These are phyloP conservation scores for Numida meleagris DNA, from an alignment of 2,113 vertebrate genomes.

Conservation along the genomic window DNA sequence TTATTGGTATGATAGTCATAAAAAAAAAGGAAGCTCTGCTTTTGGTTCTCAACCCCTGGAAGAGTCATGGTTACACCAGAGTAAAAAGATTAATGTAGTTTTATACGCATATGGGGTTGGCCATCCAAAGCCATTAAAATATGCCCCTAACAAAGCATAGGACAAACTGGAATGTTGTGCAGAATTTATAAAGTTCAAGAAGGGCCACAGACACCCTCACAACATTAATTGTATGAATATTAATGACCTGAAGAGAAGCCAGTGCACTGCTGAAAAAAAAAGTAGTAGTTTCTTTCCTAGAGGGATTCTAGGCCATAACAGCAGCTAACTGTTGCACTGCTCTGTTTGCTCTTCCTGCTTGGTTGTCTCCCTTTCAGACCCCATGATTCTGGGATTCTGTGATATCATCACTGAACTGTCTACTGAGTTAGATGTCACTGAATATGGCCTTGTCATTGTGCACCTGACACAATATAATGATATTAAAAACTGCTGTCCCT, in stretches of 20 bases:
- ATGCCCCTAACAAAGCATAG: neutral
- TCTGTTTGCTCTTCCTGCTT: neutral
- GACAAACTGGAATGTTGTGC: neutral
- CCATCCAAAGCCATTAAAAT: neutral
- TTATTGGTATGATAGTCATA: neutral
- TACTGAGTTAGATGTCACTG: neutral
- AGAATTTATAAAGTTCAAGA: neutral
- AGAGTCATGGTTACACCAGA: fast-evolving
- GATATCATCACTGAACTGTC: neutral
- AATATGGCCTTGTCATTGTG: neutral
- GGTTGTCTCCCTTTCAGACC: neutral
- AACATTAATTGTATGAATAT: neutral
- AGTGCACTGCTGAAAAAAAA: neutral
- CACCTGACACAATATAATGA: neutral
- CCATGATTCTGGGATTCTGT: neutral
- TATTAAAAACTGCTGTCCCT: neutral
- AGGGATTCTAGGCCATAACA: neutral
- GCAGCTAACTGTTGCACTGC: neutral
- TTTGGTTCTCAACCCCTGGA: neutral
- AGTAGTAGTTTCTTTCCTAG: neutral
- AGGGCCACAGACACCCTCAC: neutral
- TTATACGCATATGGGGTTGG: neutral
- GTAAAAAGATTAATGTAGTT: neutral
- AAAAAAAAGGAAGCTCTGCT: neutral
- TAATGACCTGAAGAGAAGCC: neutral